phyloP scores from a whole-genome alignment of 2,113 vertebrate genomes.

The Pseudopipra pipra region DNA sequence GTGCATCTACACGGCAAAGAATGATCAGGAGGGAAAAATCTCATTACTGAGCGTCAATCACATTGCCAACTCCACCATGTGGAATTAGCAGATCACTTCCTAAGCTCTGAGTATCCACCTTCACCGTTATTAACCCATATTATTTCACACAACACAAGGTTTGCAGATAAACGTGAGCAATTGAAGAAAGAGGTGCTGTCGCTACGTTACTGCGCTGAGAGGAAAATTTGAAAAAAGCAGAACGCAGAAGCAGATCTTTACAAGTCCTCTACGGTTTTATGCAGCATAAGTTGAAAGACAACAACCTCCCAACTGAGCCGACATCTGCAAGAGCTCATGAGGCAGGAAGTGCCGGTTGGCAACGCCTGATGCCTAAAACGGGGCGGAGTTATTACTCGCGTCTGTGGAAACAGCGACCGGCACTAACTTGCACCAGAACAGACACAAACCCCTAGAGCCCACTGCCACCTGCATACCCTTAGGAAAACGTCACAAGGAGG shows the following conservation, averaged over 20 bases:
- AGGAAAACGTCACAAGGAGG: background rate
- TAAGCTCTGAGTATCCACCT: background rate
- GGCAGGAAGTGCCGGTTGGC: background rate
- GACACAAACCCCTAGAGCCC: background rate
- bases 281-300: background rate
- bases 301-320: background rate
- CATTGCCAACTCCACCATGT: background rate
- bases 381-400: no score
- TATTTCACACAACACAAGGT: background rate
- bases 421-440: background rate
- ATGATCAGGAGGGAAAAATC: background rate
- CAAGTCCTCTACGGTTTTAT: background rate
- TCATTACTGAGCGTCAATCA: background rate
- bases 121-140: background rate
- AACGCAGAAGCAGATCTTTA: background rate
- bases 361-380: background rate
- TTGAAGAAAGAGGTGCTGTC: background rate
- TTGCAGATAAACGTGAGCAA: background rate
- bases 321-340: background rate
- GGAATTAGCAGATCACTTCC: background rate
- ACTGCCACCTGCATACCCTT: no score
- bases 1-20: background rate
- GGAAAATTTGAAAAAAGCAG: background rate
- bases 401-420: no score
- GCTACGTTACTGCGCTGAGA: no score